These are phyloP conservation scores for Pitta sordida DNA, from an alignment of 2,113 vertebrate species.

Conservation along the genomic window DNA sequence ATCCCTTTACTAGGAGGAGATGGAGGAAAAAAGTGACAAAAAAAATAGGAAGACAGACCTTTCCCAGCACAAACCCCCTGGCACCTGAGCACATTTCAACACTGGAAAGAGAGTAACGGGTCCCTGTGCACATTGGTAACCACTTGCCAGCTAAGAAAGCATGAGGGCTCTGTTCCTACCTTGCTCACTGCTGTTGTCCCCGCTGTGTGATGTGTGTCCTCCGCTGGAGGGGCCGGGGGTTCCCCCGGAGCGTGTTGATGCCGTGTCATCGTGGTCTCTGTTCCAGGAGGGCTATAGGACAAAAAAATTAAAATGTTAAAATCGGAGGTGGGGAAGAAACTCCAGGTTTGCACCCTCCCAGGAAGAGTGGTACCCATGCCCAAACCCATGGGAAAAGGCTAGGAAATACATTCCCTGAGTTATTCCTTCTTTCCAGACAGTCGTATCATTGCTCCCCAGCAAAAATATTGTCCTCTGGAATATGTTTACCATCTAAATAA, in stretches of 20 bases:
- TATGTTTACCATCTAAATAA: conserved; percentile 50
- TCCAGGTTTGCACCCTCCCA: rapidly evolving
- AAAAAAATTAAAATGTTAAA: background rate
- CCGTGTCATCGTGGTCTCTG: conserved; percentile 97
- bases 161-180: conserved; percentile 78
- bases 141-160: background rate
- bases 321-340: background rate
- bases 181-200: conserved; percentile 99
- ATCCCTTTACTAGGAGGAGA: background rate
- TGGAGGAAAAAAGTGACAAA: background rate
- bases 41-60: background rate
- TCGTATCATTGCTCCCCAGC: background rate
- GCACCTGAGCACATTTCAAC: background rate
- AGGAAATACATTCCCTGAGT: background rate
- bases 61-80: background rate
- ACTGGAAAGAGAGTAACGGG: background rate
- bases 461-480: conserved; percentile 5
- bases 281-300: conserved; percentile 92
- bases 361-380: background rate
- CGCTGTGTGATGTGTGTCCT: conserved; percentile 97
- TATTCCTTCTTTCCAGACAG: background rate
- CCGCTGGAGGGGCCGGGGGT: conserved; percentile 97
- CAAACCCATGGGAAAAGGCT: background rate
- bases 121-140: background rate
- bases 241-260: conserved; percentile 94